Evolutionary conservation across 2,888 invertebrate species (phyloP), one percentile per base, ranked within the genome.

Genomic region (Malthinus flaveolus): DNA sequence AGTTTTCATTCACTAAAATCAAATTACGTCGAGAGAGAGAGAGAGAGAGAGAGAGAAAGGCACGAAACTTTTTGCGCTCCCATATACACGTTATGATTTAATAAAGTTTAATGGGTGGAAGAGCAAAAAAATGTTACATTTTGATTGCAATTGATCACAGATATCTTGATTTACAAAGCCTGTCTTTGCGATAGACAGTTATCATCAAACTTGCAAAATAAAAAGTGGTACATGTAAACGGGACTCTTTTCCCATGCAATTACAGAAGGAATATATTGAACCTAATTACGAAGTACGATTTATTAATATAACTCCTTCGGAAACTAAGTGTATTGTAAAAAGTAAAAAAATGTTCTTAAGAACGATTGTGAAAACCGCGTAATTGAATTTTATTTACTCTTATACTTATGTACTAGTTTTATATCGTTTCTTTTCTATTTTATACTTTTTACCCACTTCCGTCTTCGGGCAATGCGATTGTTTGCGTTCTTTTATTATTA

Each of bases 191-290:
- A 58, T 45, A 32, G 49, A 33, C 44, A 54, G 53, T 53, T 49
- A 50, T 44, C 49, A 58, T 58, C 37, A 52, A 44, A 35, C n/a
- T 48, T 13, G 54, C 12, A 10, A 59, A 59, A 53, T 59, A 54
- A 59, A 59, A 59, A 59, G 59, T 59, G 23, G 59, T 59, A 49
- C 53, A 54, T 54, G 54, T 54, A 54, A 53, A 59, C 39, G 45
- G 34, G 54, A 53, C 46, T 59, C 23, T 49, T 53, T 59, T 59
- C 59, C 59, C 59, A 59, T 59, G 59, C 59, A 59, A 59, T 59
- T 59, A 59, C 49, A 36, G 45, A 39, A 53, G 34, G 59, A 53
- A 59, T 59, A 59, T 49, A 59, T 53, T 54, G 59, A 58, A 54
- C 59, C 46, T 59, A 59, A 59, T 59, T 59, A 59, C 49, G 49